These are phyloP conservation scores for Drosophila kurseongensis DNA, from an alignment of 1,140 invertebrate genomes.

Conservation along the genomic window DNA sequence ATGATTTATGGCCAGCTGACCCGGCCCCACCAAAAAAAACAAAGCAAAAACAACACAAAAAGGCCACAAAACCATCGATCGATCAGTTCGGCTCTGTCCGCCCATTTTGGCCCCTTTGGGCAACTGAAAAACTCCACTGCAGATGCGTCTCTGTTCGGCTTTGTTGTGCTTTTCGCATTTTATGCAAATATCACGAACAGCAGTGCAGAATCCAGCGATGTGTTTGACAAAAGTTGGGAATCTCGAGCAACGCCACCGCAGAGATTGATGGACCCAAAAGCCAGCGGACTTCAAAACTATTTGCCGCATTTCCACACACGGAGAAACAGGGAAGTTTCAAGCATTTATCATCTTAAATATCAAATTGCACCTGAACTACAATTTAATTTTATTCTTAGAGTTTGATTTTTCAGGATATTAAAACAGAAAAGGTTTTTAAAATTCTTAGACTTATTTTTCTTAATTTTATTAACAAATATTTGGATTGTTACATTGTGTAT, in stretches of 20 bases:
- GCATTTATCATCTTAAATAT: too few relatives aligned
- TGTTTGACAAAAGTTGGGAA: constrained; percentile 72
- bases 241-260: constrained; percentile 64
- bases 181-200: constrained; percentile 65
- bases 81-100: constrained; percentile 82
- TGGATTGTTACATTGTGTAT: too few relatives aligned
- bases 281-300: constrained; percentile 66
- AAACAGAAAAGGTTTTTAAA: too few relatives aligned
- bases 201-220: constrained; percentile 18
- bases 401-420: too few relatives aligned
- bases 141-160: constrained; percentile 22
- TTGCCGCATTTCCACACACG: constrained; percentile 48
- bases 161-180: constrained; percentile 31
- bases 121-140: constrained; percentile 32
- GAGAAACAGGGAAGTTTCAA: neutral
- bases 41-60: neutral
- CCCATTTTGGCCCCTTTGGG: constrained; percentile 82
- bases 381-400: too few relatives aligned
- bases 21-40: constrained; percentile 27
- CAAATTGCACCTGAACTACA: too few relatives aligned
- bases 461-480: too few relatives aligned
- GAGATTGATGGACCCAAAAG: constrained; percentile 64
- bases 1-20: constrained; percentile 77
- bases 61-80: constrained; percentile 70
- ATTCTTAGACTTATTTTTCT: too few relatives aligned